A percentile compares a stretch with the other conserved stretches of the same genome.
phyloP scores from a whole-genome alignment of 2,888 invertebrate species.

The Cantharis rustica region DNA sequence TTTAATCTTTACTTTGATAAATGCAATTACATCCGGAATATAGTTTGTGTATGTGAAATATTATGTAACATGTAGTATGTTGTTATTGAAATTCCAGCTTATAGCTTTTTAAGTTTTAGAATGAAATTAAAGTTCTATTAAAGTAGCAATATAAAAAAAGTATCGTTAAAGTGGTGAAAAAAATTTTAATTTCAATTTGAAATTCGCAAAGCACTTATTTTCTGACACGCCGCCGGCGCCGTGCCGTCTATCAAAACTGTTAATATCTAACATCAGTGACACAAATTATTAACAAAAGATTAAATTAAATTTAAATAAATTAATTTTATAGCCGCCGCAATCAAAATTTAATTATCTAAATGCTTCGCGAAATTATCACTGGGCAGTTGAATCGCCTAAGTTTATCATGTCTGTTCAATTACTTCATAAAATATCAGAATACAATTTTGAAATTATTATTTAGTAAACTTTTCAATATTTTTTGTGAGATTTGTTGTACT shows the following conservation, averaged over 20 bases:
- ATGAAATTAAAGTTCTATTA: not conserved
- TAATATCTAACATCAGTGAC: not conserved
- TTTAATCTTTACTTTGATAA: too few relatives aligned
- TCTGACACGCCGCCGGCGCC: too few relatives aligned
- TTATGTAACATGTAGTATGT: too few relatives aligned
- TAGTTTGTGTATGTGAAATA: too few relatives aligned
- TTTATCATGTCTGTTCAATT: not conserved
- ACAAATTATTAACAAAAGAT: not conserved
- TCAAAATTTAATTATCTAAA: not conserved
- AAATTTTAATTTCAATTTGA: not conserved
- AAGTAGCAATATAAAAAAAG: not conserved
- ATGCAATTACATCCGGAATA: too few relatives aligned
- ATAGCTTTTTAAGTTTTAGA: not conserved
- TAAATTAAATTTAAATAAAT: not conserved
- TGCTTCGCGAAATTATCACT: not conserved
- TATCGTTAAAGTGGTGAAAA: not conserved
- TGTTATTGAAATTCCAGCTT: too few relatives aligned
- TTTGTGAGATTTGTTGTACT: not conserved
- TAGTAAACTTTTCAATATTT: not conserved
- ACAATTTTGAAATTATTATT: not conserved
- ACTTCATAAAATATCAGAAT: not conserved
- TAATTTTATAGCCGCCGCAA: not conserved
- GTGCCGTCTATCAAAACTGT: not conserved
- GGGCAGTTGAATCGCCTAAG: not conserved
- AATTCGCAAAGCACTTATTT: not conserved